A percentile compares a stretch with the other conserved stretches of the same genome.
These are phyloP conservation scores for Pyxicephalus adspersus DNA, from an alignment of 2,113 vertebrate species.

Conservation along the genomic window DNA sequence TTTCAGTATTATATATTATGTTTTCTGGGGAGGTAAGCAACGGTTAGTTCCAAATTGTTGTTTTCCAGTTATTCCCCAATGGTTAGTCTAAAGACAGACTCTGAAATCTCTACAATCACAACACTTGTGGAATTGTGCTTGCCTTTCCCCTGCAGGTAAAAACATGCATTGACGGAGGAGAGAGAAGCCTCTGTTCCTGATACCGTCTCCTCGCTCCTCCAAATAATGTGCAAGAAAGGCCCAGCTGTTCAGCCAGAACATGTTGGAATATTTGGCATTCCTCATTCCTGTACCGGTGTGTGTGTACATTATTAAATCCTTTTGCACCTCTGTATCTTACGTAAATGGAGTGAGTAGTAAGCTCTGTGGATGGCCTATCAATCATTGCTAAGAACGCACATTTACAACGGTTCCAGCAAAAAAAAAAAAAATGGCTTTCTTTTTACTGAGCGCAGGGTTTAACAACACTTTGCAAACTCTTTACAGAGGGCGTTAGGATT, in stretches of 20 bases:
- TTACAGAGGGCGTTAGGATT: conserved; percentile 3
- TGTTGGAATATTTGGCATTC: conserved; percentile 51
- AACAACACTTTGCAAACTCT: neutral
- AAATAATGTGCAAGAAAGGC: conserved; percentile 46
- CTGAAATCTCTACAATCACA: neutral
- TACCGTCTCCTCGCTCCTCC: conserved; percentile 15
- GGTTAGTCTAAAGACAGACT: neutral
- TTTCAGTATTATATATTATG: neutral
- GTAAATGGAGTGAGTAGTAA: conserved; percentile 35
- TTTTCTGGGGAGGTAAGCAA: neutral
- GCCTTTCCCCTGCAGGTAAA: conserved; percentile 37
- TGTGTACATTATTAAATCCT: conserved; percentile 45
- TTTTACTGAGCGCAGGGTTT: neutral
- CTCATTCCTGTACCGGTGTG: conserved; percentile 8
- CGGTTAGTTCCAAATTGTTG: neutral
- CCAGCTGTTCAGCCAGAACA: conserved; percentile 54
- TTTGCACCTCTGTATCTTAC: conserved; percentile 28
- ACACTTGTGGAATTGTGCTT: conserved; percentile 21
- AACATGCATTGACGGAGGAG: conserved; percentile 48
- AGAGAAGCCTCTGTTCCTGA: conserved; percentile 34
- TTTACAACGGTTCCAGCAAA: neutral
- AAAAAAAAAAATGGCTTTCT: neutral
- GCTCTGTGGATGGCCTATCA: conserved; percentile 11
- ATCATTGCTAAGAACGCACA: conserved; percentile 16
- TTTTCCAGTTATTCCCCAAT: neutral